Base-by-base conservation (phyloP, 2,888 invertebrate genomes). In the Cryptophagus acutangulus region DNA sequence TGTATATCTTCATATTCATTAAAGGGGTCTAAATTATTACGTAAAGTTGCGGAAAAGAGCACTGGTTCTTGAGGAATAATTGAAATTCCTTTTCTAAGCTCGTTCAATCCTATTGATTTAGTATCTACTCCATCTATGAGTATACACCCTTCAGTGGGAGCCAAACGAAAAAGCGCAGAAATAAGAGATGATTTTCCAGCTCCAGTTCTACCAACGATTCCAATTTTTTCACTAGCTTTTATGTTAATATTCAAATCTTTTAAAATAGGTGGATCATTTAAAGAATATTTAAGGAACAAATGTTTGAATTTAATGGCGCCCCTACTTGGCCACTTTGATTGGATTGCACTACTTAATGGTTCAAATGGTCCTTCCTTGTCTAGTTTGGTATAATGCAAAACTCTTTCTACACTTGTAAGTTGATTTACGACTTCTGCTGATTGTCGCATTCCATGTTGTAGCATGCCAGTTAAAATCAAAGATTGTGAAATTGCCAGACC, bases 1-100 rank as follows among this genome's bases (percentile, higher is more conserved):
- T 76, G 75, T 0, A 73, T 76, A 56, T 92, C 91, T 0, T 76
- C 74, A 51, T 79, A 81, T 59, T 84, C 80, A 36, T 79, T 74
- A 61, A 90, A 85, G 0, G 91, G 91, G 72, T 91, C 91, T 60
- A 92, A 72, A 68, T 92, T 92, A 62, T 84, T 81, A 5, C 92
- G 76, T 29, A 93, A 67, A n/a, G 84, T 81, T 5, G 87, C 87
- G 0, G 86, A 85, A 65, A 93, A 92, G 14, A 93, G 67, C 15
- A 90, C 82, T 0, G 92, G 91, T 59, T 91, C 91, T 73, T 94
- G 94, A 0, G 94, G 94, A 60, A 95, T 94, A 44, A 94, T 93
- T 0, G 93, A 84, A 39, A 95, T 85, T 55, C 81, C 84, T 37
- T 77, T 78, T 33, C 94, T 74, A 17, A 95, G 71, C 57, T 87